phyloP scores from a whole-genome alignment of 2,888 invertebrate species.

The Pelosia muscerda region DNA sequence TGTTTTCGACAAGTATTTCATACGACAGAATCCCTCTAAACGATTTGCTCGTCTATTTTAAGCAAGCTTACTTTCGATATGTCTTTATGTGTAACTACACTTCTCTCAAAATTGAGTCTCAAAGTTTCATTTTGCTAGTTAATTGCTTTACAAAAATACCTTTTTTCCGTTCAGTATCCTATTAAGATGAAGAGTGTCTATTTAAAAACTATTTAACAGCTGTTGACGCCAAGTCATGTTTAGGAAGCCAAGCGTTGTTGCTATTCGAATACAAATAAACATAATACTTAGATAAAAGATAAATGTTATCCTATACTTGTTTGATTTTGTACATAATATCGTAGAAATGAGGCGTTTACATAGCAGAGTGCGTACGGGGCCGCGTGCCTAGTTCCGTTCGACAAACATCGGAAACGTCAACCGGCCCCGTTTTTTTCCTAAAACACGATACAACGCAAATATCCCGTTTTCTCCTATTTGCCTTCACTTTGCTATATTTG shows the following conservation, averaged over 20 bases:
- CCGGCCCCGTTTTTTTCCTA: conserved; percentile 52
- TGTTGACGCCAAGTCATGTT: background rate
- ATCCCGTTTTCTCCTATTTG: conserved; percentile 72
- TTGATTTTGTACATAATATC: too few relatives aligned
- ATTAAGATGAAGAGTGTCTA: too few relatives aligned
- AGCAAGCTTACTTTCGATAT: too few relatives aligned
- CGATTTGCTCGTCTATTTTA: too few relatives aligned
- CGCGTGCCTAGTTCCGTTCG: conserved; percentile 20
- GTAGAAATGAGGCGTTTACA: conserved; percentile 13
- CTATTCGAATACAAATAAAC: background rate
- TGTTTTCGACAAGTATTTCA: too few relatives aligned
- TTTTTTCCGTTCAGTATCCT: too few relatives aligned
- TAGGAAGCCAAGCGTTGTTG: background rate
- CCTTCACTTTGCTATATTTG: conserved; percentile 76
- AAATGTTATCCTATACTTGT: background rate
- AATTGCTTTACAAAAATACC: too few relatives aligned
- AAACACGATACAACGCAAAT: conserved; percentile 67
- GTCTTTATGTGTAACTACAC: too few relatives aligned
- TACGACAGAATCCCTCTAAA: too few relatives aligned
- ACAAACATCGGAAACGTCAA: conserved; percentile 57
- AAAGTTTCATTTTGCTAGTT: too few relatives aligned
- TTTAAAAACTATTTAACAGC: too few relatives aligned
- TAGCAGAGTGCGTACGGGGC: conserved; percentile 17
- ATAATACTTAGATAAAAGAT: background rate
- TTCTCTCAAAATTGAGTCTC: too few relatives aligned